Evolutionary conservation across 2,797 vertebrate genomes (phyloP).

Genomic region (Netta rufina): DNA sequence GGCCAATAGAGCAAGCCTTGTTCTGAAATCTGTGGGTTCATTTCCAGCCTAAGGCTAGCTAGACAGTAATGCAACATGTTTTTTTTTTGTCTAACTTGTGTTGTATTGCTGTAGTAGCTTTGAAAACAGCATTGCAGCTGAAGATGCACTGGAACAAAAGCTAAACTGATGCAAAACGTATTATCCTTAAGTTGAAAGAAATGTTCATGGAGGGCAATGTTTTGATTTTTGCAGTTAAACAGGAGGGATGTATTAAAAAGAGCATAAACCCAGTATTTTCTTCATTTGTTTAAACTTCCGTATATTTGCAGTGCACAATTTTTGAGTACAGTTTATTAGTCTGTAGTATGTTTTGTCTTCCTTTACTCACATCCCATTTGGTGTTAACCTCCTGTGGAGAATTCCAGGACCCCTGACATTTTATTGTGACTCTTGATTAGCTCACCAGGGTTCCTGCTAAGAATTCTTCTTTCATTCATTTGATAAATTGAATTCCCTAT

Average conservation of each 20-base stretch:
- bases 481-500: constrained; percentile 71
- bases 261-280: not conserved
- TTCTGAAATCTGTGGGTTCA: not conserved
- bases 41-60: not conserved
- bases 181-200: not conserved
- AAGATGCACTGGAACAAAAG: not conserved
- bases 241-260: not conserved
- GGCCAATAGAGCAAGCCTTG: not conserved
- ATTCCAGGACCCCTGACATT: constrained; percentile 70
- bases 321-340: constrained; percentile 27
- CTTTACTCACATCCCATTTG: constrained; percentile 32
- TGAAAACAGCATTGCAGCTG: not conserved
- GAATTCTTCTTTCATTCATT: constrained; percentile 69
- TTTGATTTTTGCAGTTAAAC: not conserved
- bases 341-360: constrained; percentile 51
- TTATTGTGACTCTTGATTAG: constrained; percentile 74
- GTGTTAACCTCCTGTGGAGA: constrained; percentile 68
- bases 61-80: not conserved
- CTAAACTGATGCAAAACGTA: not conserved
- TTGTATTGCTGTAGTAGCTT: not conserved
- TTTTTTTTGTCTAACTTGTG: not conserved
- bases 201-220: not conserved
- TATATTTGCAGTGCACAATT: not conserved
- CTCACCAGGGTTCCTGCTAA: constrained; percentile 69
- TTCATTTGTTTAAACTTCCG: constrained; percentile 26